Percentiles rank a stretch among this genome's conserved stretches.
Conservation (phyloP, 2,888 invertebrate genomes). For the Caenorhabditis panamensis region DNA sequence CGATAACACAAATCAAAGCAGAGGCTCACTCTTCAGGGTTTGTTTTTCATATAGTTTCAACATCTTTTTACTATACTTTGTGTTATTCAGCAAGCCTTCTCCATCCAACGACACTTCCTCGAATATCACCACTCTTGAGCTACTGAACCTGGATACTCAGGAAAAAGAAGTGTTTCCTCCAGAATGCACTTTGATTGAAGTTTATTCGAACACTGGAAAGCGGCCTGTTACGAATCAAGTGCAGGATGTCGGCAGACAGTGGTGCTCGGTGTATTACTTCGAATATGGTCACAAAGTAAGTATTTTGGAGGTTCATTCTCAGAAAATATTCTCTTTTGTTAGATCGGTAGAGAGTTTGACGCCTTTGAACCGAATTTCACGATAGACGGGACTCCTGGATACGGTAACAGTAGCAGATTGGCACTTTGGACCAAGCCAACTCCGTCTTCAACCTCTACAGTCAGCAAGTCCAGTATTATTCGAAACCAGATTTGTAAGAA, state of each 20-base stretch:
- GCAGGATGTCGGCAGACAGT: not conserved
- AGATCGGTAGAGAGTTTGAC: not conserved
- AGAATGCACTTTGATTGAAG: not conserved
- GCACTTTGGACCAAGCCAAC: slow-evolving; percentile 10
- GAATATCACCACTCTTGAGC: not conserved
- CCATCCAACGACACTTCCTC: not conserved
- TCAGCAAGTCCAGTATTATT: not conserved
- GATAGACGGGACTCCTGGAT: slow-evolving; percentile 15
- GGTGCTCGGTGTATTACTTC: not conserved
- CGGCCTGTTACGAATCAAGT: not conserved
- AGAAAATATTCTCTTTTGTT: not conserved
- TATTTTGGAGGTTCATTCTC: not conserved
- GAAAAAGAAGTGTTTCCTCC: not conserved
- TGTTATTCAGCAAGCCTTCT: slow-evolving; percentile 8
- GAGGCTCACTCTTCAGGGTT: too few relatives aligned
- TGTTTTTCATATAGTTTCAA: too few relatives aligned
- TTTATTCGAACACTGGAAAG: too few relatives aligned
- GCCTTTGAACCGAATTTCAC: not conserved
- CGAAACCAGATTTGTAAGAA: slow-evolving; percentile 20
- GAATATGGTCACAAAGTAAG: not conserved
- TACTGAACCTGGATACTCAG: not conserved
- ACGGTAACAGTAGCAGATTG: not conserved
- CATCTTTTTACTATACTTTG: too few relatives aligned
- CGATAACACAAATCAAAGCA: too few relatives aligned
- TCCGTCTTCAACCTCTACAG: too few relatives aligned